Evolutionary conservation across 2,888 invertebrate genomes (phyloP).

Genomic region (Aphidius colemani): DNA sequence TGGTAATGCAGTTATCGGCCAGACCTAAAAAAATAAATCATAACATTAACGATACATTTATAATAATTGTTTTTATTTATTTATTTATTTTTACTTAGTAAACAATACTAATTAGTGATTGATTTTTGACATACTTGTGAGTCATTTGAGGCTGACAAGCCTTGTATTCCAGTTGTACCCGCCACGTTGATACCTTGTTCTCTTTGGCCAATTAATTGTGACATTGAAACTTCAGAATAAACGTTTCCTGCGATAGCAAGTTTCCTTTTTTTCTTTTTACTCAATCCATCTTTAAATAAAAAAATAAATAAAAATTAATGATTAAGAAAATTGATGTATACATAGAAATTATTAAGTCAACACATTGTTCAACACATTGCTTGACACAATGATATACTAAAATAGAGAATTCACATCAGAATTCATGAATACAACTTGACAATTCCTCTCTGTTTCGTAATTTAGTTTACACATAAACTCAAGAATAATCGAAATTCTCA

Average conservation of each 20-base stretch:
- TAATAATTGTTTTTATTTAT: background rate
- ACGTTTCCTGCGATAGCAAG: constrained; percentile 67
- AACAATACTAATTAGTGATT: background rate
- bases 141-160: constrained; percentile 50
- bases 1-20: constrained; percentile 54
- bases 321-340: background rate
- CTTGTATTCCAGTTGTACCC: constrained; percentile 45
- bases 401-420: constrained; percentile 18
- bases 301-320: constrained; percentile 10
- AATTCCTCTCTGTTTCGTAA: constrained; percentile 2
- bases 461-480: constrained; percentile 24
- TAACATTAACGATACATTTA: constrained; percentile 5
- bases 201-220: constrained; percentile 70
- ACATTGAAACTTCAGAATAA: constrained; percentile 68
- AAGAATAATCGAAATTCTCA: constrained; percentile 24
- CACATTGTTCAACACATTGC: constrained; percentile 7
- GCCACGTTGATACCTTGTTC: constrained; percentile 58
- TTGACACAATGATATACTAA: constrained; percentile 8
- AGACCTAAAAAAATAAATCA: constrained; percentile 41
- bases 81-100: background rate
- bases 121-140: constrained; percentile 49
- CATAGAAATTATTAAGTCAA: constrained; percentile 12
- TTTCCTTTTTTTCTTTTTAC: constrained; percentile 67
- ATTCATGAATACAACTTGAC: constrained; percentile 8
- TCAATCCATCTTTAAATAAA: constrained; percentile 61